Base-by-base conservation (phyloP, 2,888 invertebrate genomes). In the Mimachlamys varia region DNA sequence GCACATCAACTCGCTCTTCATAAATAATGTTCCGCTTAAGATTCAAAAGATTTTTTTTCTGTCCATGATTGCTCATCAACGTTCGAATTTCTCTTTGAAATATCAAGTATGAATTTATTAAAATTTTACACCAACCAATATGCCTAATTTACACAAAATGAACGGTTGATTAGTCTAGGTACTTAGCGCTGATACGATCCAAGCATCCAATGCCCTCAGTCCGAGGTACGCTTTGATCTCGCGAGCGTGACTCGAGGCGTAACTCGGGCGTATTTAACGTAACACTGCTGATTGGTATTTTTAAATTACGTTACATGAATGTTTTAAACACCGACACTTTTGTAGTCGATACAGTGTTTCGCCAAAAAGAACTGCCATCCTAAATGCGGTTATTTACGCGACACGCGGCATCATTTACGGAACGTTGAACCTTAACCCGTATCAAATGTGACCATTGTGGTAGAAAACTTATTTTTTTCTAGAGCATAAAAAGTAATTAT, bases 61-160 rank as follows among this genome's bases (percentile, higher is more conserved):
- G 33, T 33, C 33, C 12, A 76, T 1, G 33, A 76, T 76, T 76
- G 76, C 76, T 76, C 76, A 76, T 76, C 76, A 76, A 76, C 76
- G 76, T 76, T 76, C 76, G 76, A 76, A 76, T 76, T 76, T 76
- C 76, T 27, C 76, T 76, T 76, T 76, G 76, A 76, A 33, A 76
- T 76, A 76, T 33, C 19, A 76, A 76, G 27, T 76, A 76, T 76
- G 76, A 76, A 76, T 76, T 76, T 76, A 76, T 76, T 76, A 76
- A 76, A 76, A 76, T 76, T 76, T 76, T 22, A 76, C 76, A 76
- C 33, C 33, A 33, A 33, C 76, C 76, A 76, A 76, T 76, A 76
- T 76, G 76, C 17, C 27, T 13, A 33, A 33, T 76, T 76, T 76
- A 2, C 76, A 5, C 33, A 33, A 4, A 76, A 76, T 76, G 76